Evolutionary conservation across 2,113 vertebrate genomes (phyloP).

Genomic region (Heterochromis multidens): DNA sequence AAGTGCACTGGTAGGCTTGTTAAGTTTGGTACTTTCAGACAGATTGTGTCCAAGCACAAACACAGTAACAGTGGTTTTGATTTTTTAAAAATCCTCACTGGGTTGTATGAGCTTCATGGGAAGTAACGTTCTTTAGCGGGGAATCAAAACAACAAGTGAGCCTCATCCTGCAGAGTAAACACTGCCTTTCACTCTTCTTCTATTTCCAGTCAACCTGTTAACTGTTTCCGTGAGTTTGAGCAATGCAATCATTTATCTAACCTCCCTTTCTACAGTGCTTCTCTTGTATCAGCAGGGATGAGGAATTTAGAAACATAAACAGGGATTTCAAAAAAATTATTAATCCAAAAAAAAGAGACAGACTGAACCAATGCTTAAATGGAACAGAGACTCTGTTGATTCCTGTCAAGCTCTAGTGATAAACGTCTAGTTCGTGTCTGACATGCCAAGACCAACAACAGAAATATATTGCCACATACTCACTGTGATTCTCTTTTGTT

Average conservation of each 20-base stretch:
- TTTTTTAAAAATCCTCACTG: neutral
- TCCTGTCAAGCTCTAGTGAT: neutral
- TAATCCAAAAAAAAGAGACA: neutral
- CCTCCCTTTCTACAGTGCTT: neutral
- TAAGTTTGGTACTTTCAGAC: neutral
- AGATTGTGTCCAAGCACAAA: neutral
- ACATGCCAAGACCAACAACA: neutral
- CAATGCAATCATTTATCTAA: neutral
- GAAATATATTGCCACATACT: neutral
- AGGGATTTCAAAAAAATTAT: neutral
- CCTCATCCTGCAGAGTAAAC: conserved; percentile 11
- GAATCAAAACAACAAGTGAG: conserved; percentile 2
- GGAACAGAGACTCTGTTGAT: neutral
- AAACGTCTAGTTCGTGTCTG: neutral
- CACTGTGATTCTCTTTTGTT: neutral
- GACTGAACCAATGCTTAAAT: neutral
- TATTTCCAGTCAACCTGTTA: conserved; percentile 27
- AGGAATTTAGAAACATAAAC: neutral
- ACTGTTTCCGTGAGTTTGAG: neutral
- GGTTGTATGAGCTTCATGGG: neutral
- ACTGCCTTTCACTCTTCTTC: neutral
- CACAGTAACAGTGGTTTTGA: neutral
- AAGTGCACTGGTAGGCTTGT: neutral
- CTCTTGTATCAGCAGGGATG: neutral
- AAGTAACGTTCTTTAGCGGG: neutral